Conservation (phyloP, 2,113 vertebrate genomes). For the Saguinus midas region DNA sequence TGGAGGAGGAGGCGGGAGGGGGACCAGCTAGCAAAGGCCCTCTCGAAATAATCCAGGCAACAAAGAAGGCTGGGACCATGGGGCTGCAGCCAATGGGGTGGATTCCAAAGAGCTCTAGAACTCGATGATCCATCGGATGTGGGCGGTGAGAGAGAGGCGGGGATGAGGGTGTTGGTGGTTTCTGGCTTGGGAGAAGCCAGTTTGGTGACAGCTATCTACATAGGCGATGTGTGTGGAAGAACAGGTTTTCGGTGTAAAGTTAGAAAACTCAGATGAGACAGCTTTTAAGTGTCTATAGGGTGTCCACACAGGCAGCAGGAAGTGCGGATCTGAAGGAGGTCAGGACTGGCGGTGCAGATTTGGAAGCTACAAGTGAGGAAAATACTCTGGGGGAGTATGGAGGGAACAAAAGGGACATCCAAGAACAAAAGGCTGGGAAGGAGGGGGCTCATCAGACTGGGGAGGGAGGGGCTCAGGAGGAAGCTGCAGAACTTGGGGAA, state of each 20-base stretch:
- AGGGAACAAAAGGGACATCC: neutral
- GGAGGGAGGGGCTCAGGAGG: neutral
- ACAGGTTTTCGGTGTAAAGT: neutral
- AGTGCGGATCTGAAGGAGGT: neutral
- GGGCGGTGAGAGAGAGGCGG: neutral
- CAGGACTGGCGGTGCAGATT: neutral
- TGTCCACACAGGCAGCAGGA: neutral
- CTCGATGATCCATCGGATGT: neutral
- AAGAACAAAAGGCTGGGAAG: neutral
- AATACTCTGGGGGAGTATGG: fast-evolving
- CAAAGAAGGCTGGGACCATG: neutral
- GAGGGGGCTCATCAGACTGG: fast-evolving
- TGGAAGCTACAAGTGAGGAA: neutral
- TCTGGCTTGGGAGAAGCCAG: neutral
- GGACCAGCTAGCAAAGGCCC: neutral
- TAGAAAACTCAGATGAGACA: neutral
- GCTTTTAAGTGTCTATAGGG: neutral
- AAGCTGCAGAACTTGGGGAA: neutral
- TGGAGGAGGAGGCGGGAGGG: neutral
- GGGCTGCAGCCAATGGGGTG: neutral
- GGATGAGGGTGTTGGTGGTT: neutral
- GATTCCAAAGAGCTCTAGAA: neutral
- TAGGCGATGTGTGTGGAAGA: neutral
- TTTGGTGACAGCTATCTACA: neutral
- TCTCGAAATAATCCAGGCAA: neutral